Percentiles rank a stretch among this genome's conserved stretches.
Evolutionary conservation across 2,113 vertebrate species (phyloP).

Genomic region (Dipodomys ordii): DNA sequence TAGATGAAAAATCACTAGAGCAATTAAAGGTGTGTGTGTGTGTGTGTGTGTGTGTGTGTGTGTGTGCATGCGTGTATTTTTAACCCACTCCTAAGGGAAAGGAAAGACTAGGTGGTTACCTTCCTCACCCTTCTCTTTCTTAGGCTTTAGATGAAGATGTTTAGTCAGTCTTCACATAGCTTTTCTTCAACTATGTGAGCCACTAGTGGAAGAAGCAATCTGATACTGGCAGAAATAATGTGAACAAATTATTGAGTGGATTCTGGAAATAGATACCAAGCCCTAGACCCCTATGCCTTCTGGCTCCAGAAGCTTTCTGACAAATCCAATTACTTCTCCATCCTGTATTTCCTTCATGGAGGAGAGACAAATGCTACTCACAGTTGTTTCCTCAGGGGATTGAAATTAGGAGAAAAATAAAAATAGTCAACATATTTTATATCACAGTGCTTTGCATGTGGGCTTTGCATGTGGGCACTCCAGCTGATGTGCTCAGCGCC

Average conservation of each 20-base stretch:
- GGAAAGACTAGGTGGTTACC: not conserved
- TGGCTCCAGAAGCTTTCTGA: constrained; percentile 20
- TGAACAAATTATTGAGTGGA: not conserved
- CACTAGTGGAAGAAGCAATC: constrained; percentile 1
- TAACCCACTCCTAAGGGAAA: not conserved
- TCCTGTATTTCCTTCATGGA: constrained; percentile 45
- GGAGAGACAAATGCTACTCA: constrained; percentile 29
- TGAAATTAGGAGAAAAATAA: constrained; percentile 53
- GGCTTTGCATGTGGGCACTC: not conserved
- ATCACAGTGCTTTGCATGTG: not conserved
- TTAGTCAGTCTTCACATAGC: not conserved
- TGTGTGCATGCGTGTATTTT: not conserved
- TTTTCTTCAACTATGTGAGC: not conserved
- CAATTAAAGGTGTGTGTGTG: not conserved
- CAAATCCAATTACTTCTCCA: constrained; percentile 22
- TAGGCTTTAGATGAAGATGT: not conserved
- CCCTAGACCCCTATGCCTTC: not conserved
- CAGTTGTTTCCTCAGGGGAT: not conserved
- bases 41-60: too few relatives aligned
- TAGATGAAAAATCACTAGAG: not conserved
- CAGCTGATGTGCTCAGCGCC: not conserved
- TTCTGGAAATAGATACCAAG: constrained; percentile 1
- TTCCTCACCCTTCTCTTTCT: not conserved
- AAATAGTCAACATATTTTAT: not conserved
- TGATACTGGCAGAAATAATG: not conserved